Percentiles rank a stretch among this genome's conserved stretches.
Evolutionary conservation across 2,113 vertebrate species (phyloP).

Genomic region (Callaeas wilsoni): DNA sequence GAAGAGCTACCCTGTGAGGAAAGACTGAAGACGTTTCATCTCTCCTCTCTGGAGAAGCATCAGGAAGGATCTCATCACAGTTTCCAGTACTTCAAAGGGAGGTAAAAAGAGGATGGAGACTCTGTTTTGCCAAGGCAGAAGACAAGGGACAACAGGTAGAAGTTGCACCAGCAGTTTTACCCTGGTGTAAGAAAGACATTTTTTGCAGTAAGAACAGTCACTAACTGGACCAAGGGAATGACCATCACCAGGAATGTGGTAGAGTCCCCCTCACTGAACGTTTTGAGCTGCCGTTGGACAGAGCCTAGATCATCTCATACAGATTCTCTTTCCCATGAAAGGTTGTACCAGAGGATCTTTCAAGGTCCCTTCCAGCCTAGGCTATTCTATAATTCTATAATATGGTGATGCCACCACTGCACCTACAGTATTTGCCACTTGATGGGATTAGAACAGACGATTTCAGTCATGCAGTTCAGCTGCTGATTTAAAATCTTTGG

Average conservation of each 20-base stretch:
- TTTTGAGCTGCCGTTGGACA: neutral
- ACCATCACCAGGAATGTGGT: neutral
- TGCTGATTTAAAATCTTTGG: neutral
- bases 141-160: neutral
- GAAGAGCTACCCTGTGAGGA: neutral
- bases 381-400: neutral
- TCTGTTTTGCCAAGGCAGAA: neutral
- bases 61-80: neutral
- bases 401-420: neutral
- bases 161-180: neutral
- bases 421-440: neutral
- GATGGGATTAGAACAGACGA: neutral
- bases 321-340: neutral
- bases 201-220: neutral
- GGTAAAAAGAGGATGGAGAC: neutral
- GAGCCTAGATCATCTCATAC: neutral
- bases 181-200: neutral
- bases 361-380: neutral
- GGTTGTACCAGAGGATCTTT: neutral
- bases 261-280: neutral
- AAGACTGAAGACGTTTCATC: neutral
- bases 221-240: neutral
- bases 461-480: neutral
- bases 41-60: neutral
- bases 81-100: neutral